A percentile compares a stretch with the other conserved stretches of the same genome.
phyloP scores from a whole-genome alignment of 2,888 invertebrate genomes.

The Glaucopsyche alexis region DNA sequence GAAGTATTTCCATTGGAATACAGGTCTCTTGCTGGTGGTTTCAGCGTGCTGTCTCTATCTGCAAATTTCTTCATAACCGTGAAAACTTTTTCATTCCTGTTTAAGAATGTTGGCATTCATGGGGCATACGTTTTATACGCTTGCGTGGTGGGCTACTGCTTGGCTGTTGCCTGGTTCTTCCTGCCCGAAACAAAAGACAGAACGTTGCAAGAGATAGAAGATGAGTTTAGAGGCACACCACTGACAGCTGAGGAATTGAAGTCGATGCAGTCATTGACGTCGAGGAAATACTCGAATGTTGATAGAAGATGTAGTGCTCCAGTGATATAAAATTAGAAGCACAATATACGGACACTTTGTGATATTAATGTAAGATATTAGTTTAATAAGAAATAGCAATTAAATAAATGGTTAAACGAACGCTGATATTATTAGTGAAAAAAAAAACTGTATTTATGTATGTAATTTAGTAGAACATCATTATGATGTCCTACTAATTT shows the following conservation, averaged over 20 bases:
- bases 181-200: slow-evolving; percentile 67
- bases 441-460: not conserved
- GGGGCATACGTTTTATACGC: slow-evolving; percentile 57
- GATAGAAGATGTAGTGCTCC: slow-evolving; percentile 50
- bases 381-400: not conserved
- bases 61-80: slow-evolving; percentile 57
- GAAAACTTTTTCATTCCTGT: slow-evolving; percentile 56
- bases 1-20: slow-evolving; percentile 83
- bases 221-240: slow-evolving; percentile 60
- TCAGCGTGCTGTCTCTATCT: slow-evolving; percentile 58
- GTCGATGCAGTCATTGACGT: slow-evolving; percentile 48
- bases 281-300: slow-evolving; percentile 44
- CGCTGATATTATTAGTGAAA: not conserved
- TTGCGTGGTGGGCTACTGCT: slow-evolving; percentile 51
- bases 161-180: slow-evolving; percentile 51
- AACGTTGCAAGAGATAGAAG: slow-evolving; percentile 65
- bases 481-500: not conserved
- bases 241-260: slow-evolving; percentile 49
- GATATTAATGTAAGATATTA: slow-evolving; percentile 24
- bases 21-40: slow-evolving; percentile 77
- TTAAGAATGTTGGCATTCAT: slow-evolving; percentile 51
- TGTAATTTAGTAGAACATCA: not conserved
- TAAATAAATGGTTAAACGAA: not conserved
- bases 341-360: not conserved
- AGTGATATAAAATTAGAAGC: slow-evolving; percentile 38